Conservation (phyloP, 2,113 vertebrate species). For the Neoarius graeffei region DNA sequence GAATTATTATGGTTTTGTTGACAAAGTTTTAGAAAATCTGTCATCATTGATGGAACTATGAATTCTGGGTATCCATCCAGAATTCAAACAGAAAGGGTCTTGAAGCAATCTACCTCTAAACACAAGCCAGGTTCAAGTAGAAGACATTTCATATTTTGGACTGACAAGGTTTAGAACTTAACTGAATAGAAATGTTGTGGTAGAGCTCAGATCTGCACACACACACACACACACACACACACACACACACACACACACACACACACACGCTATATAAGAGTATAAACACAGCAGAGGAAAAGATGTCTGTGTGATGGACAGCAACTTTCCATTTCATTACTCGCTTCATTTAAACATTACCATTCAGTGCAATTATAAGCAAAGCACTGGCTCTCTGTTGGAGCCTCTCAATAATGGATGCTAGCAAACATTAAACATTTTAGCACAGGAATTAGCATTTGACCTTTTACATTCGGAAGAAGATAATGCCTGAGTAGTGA, state of each 20-base stretch:
- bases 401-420: conserved; percentile 64
- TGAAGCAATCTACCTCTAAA: neutral
- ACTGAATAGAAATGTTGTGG: neutral
- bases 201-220: neutral
- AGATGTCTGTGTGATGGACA: neutral
- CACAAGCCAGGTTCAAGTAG: neutral
- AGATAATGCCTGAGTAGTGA: conserved; percentile 62
- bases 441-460: conserved; percentile 63
- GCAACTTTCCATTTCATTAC: conserved; percentile 38
- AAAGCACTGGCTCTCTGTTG: conserved; percentile 47
- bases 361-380: conserved; percentile 64
- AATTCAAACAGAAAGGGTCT: neutral
- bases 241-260: neutral
- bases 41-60: neutral
- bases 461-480: conserved; percentile 60
- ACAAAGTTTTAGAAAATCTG: neutral
- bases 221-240: neutral
- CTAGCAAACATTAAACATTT: conserved; percentile 66
- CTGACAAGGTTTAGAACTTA: neutral
- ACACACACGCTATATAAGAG: too few relatives aligned
- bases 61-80: neutral
- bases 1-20: neutral
- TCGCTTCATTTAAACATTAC: conserved; percentile 36
- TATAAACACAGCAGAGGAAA: neutral
- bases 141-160: neutral